Conservation (phyloP, 1,140 invertebrate species). For the Oreohelix idahoensis region DNA sequence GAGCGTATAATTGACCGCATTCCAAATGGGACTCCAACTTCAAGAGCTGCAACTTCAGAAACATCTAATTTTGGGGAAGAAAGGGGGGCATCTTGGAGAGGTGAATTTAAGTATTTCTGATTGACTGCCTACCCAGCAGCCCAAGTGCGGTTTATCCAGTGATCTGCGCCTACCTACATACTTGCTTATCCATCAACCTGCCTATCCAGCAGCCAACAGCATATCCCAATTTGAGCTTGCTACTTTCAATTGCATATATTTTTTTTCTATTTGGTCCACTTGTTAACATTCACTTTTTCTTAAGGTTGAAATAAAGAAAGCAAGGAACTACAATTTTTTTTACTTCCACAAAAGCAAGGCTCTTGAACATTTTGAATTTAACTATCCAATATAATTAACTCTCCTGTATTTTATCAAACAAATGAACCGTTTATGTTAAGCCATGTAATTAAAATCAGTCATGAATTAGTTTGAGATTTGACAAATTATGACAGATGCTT, state of each 20-base stretch:
- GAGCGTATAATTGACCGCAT: background rate
- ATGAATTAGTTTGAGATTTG: no score
- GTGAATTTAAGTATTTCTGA: conserved; percentile 25
- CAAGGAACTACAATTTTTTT: no score
- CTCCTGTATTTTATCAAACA: no score
- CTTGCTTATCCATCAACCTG: background rate
- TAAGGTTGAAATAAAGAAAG: no score
- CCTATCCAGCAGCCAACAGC: background rate
- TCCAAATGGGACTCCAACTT: background rate
- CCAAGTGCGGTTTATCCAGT: background rate
- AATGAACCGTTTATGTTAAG: no score
- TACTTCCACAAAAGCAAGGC: no score
- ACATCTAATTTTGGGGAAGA: background rate
- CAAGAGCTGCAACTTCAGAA: background rate
- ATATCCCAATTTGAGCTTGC: background rate
- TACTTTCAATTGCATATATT: background rate
- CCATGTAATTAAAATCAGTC: no score
- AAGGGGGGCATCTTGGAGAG: conserved; percentile 3
- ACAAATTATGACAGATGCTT: no score
- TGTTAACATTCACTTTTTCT: no score
- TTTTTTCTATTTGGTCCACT: no score
- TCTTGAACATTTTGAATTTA: no score
- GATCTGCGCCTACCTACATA: background rate
- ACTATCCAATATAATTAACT: no score
- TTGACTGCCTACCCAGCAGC: background rate